Conservation (phyloP, 2,888 invertebrate genomes). For the Drosophila aldrichi region DNA sequence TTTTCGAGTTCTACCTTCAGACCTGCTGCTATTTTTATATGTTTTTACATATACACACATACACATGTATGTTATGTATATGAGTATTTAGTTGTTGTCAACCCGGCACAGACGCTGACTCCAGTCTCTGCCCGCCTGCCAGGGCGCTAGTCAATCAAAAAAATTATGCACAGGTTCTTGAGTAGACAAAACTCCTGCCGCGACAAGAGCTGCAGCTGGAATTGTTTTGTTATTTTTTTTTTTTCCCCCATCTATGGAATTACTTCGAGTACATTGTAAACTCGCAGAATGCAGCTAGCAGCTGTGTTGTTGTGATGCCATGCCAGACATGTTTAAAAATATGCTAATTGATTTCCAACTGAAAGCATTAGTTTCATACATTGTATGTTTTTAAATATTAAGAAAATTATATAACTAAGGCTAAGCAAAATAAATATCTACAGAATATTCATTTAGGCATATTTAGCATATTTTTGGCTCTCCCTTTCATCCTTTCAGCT, state of each 20-base stretch:
- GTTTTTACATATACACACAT: slow-evolving; percentile 43
- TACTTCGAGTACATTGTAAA: slow-evolving; percentile 39
- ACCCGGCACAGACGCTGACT: slow-evolving; percentile 17
- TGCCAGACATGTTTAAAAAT: slow-evolving; percentile 25
- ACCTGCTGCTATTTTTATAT: slow-evolving; percentile 56
- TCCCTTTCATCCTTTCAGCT: no score
- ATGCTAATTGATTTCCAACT: slow-evolving; percentile 43
- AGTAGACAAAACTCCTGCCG: slow-evolving; percentile 41
- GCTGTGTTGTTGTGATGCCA: slow-evolving; percentile 12
- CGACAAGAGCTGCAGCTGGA: slow-evolving; percentile 23
- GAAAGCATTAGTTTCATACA: slow-evolving; percentile 1
- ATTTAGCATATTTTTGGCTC: neutral
- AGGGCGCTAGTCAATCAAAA: slow-evolving; percentile 64
- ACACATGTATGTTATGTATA: neutral
- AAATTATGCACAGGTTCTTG: slow-evolving; percentile 59
- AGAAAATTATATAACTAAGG: no score
- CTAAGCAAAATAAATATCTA: no score
- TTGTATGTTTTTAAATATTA: neutral
- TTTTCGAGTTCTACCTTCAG: slow-evolving; percentile 53
- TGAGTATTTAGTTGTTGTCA: slow-evolving; percentile 35
- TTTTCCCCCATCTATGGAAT: slow-evolving; percentile 46
- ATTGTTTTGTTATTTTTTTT: slow-evolving; percentile 6
- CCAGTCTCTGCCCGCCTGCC: slow-evolving; percentile 18
- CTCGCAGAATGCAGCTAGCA: slow-evolving; percentile 10
- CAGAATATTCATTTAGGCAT: neutral